Percentiles rank a stretch among this genome's conserved stretches.
Evolutionary conservation across 2,888 invertebrate genomes (phyloP).

Genomic region (Phlogophora meticulosa): DNA sequence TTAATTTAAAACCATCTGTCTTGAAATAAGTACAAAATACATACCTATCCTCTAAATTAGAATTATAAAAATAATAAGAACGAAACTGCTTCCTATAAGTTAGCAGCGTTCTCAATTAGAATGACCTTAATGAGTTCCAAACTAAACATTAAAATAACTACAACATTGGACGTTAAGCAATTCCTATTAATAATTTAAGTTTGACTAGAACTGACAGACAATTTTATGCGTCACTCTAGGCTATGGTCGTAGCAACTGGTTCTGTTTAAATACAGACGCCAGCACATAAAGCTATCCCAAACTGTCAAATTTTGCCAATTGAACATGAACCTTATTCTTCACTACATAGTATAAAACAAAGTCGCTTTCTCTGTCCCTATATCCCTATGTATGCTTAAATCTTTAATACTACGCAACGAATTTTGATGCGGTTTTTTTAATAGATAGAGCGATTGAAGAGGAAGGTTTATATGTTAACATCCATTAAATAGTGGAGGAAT

Average conservation of each 20-base stretch:
- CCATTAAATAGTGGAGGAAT: too few relatives aligned
- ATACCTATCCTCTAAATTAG: background rate
- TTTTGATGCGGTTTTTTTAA: too few relatives aligned
- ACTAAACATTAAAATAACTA: constrained; percentile 2
- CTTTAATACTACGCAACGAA: too few relatives aligned
- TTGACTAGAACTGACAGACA: background rate
- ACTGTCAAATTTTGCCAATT: too few relatives aligned
- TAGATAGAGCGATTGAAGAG: too few relatives aligned
- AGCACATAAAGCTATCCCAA: too few relatives aligned
- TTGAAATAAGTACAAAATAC: background rate
- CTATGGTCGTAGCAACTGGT: background rate
- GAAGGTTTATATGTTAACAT: too few relatives aligned
- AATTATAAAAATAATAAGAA: background rate
- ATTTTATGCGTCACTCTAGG: background rate
- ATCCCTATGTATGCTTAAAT: too few relatives aligned
- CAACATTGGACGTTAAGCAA: background rate
- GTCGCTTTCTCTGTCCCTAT: too few relatives aligned
- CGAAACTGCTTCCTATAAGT: constrained; percentile 29
- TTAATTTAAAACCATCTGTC: background rate
- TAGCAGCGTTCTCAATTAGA: constrained; percentile 20
- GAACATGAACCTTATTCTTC: too few relatives aligned
- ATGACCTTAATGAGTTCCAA: constrained; percentile 28
- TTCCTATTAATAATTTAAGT: background rate
- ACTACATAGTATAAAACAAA: too few relatives aligned
- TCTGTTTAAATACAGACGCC: background rate